Conservation (phyloP, 2,797 vertebrate species). For the Pipistrellus pygmaeus region DNA sequence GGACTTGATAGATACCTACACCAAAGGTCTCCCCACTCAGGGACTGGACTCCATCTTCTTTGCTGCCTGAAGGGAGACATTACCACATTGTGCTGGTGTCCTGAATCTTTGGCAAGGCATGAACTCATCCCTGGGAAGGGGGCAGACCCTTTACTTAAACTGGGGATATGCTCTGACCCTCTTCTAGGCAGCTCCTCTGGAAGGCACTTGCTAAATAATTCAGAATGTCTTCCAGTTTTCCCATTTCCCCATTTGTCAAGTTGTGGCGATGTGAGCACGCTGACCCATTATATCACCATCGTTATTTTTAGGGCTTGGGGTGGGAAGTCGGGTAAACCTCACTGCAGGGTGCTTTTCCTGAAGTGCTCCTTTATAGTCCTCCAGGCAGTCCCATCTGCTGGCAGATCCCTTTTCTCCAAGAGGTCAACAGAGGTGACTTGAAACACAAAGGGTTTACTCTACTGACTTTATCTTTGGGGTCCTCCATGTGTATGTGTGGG, state of each 20-base stretch:
- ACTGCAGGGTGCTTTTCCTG: neutral
- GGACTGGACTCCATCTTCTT: neutral
- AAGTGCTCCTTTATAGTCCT: neutral
- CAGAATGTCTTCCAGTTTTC: neutral
- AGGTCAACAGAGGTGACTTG: constrained; percentile 7
- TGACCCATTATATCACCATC: no score
- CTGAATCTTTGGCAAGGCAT: neutral
- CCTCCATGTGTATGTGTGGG: neutral
- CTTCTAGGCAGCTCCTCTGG: neutral
- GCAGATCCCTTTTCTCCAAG: neutral
- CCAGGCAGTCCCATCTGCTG: neutral
- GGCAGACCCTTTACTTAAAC: neutral
- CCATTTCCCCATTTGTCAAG: neutral
- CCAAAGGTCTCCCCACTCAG: neutral
- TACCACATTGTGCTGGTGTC: neutral
- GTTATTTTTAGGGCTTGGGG: neutral
- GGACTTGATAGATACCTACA: neutral
- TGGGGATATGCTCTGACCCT: neutral
- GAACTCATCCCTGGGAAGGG: neutral
- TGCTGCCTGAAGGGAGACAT: neutral
- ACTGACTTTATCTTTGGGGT: neutral
- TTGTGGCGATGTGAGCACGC: neutral
- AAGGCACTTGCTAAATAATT: neutral
- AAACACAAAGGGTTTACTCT: neutral
- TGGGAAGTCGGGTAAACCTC: neutral